phyloP scores from a whole-genome alignment of 2,888 invertebrate genomes.

The Lomographa bimaculata region DNA sequence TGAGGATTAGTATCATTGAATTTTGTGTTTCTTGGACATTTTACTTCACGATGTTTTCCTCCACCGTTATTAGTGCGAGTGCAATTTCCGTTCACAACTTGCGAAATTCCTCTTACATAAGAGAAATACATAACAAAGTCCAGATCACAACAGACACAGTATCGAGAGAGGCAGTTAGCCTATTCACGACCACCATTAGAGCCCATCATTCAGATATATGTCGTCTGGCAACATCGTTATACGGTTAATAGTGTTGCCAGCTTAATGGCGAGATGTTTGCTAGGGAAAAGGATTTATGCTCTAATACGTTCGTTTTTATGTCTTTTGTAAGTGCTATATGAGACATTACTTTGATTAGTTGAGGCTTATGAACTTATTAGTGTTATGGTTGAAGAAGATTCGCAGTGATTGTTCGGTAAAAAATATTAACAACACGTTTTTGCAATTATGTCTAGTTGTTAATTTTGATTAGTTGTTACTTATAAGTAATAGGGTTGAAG shows the following conservation, averaged over 20 bases:
- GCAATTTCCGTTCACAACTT: too few relatives aligned
- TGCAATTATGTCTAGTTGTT: too few relatives aligned
- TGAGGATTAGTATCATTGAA: too few relatives aligned
- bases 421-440: too few relatives aligned
- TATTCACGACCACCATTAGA: constrained; percentile 23
- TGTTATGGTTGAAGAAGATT: neutral
- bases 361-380: constrained; percentile 2
- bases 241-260: constrained; percentile 52
- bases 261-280: constrained; percentile 46
- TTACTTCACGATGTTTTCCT: too few relatives aligned
- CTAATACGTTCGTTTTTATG: constrained; percentile 28
- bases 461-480: too few relatives aligned
- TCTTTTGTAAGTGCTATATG: constrained; percentile 13
- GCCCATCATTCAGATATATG: constrained; percentile 31
- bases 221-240: constrained; percentile 54
- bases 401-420: too few relatives aligned
- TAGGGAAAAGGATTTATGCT: constrained; percentile 33
- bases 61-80: too few relatives aligned
- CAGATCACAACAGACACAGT: constrained; percentile 1
- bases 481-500: too few relatives aligned
- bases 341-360: constrained; percentile 14
- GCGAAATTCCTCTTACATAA: too few relatives aligned
- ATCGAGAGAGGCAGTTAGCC: constrained; percentile 28
- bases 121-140: too few relatives aligned
- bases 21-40: too few relatives aligned